Evolutionary conservation across 2,113 vertebrate species (phyloP).

Genomic region (Gracilinanus agilis): DNA sequence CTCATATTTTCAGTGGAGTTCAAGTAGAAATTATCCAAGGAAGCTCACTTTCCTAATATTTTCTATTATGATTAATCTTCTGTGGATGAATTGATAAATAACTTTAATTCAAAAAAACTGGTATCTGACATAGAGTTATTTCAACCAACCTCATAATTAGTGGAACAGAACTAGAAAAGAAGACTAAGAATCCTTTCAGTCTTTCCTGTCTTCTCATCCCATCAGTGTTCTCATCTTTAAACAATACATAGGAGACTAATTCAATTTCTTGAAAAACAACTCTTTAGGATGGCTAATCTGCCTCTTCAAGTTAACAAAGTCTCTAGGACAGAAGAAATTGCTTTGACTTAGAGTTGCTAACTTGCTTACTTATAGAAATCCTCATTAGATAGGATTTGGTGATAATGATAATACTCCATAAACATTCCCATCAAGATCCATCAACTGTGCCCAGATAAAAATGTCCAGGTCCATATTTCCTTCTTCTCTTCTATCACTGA

Average conservation of each 20-base stretch:
- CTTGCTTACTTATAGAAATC: not conserved
- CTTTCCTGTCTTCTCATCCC: conserved; percentile 9
- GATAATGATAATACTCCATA: not conserved
- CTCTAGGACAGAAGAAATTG: not conserved
- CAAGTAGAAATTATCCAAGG: not conserved
- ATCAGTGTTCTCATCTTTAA: conserved; percentile 3
- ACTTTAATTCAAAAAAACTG: not conserved
- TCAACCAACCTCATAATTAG: conserved; percentile 23
- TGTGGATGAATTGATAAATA: not conserved
- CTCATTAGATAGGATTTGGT: not conserved
- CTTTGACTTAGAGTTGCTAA: conserved; percentile 52
- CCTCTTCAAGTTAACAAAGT: not conserved
- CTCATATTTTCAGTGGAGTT: not conserved
- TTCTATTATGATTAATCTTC: not conserved
- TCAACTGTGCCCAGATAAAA: not conserved
- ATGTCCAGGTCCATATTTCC: not conserved
- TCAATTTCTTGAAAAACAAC: conserved; percentile 15
- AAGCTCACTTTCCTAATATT: not conserved
- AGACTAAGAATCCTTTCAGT: conserved; percentile 8
- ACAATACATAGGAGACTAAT: not conserved
- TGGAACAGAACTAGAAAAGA: not conserved
- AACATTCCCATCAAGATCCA: not conserved
- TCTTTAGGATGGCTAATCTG: not conserved
- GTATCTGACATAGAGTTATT: not conserved
- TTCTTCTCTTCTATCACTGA: not conserved